A percentile compares a stretch with the other conserved stretches of the same genome.
These are phyloP conservation scores for Falco columbarius DNA, from an alignment of 2,797 vertebrate species.

Conservation along the genomic window DNA sequence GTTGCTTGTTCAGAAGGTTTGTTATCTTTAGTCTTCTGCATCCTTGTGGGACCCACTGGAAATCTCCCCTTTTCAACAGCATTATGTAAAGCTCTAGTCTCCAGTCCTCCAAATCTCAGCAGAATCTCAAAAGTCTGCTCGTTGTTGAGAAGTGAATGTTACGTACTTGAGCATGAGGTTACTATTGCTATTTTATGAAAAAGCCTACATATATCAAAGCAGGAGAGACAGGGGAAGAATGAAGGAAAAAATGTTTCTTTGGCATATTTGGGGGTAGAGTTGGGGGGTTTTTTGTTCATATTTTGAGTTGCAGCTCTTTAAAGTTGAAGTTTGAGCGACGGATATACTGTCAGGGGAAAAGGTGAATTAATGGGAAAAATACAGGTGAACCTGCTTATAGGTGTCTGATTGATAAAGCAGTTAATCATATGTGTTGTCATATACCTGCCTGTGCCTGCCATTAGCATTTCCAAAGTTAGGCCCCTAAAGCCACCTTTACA, in stretches of 20 bases:
- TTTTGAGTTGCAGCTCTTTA: neutral
- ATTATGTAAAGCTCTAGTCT: neutral
- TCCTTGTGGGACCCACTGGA: neutral
- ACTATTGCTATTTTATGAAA: neutral
- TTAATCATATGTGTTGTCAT: neutral
- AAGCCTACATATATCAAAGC: neutral
- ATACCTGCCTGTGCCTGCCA: neutral
- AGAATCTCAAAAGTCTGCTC: neutral
- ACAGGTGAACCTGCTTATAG: neutral
- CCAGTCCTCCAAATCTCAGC: neutral
- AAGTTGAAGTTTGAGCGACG: neutral
- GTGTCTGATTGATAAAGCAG: neutral
- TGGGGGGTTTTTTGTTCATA: neutral
- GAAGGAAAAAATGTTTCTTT: neutral
- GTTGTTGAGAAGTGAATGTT: neutral
- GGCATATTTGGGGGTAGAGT: neutral
- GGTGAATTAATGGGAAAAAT: neutral
- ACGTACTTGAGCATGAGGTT: neutral
- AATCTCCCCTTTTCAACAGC: neutral
- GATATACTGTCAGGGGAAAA: neutral
- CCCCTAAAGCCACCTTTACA: neutral
- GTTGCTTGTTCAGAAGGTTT: neutral
- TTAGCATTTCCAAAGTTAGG: neutral
- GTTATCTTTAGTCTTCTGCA: neutral
- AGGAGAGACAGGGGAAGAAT: neutral